Evolutionary conservation across 2,888 invertebrate species (phyloP), one percentile per base, ranked within the genome.

Genomic region (Dromius quadrimaculatus): DNA sequence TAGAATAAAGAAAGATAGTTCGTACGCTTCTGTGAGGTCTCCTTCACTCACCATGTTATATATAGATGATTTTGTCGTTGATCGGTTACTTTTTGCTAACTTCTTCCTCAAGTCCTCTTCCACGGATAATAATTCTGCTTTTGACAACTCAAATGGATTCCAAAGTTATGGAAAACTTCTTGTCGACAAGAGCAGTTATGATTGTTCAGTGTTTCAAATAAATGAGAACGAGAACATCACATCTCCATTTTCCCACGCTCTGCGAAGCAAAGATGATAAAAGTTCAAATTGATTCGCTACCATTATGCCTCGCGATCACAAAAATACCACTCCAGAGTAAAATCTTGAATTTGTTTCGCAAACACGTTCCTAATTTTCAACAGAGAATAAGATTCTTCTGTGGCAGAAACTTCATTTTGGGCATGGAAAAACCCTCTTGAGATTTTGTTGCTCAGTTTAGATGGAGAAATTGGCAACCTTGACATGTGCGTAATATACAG

Each of bases 191-290:
- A 64, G 50, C 50, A 34, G 50, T 64, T 64, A 64, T 64, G 64
- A 64, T 64, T 64, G 50, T 64, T 50, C 62, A 62, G 23, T 59
- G 36, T 59, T 59, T 59, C 43, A 63, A 50, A 64, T 64, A 64
- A 64, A 64, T 34, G 32, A 47, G 36, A 20, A 64, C 36, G 47
- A 63, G 63, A 63, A 34, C 34, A 20, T 64, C 64, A 45, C 45
- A 15, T 17, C 19, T 28, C n/a, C 45, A 17, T n/a, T n/a, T 17
- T 9, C n/a, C 23, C 45, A 63, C 63, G 63, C 19, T 23, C n/a
- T n/a, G 13, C 62, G 19, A 20, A 15, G 41, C 43, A 45, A 63
- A 43, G 63, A 47, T 64, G 64, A 64, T 64, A 64, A 47, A 64
- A 64, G 34, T 50, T 64, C 41, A 47, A 50, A 64, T 50, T 64